Evolutionary conservation across 2,113 vertebrate species (phyloP), one percentile per base, ranked within the genome.

Genomic region (Cephalophus harveyi): DNA sequence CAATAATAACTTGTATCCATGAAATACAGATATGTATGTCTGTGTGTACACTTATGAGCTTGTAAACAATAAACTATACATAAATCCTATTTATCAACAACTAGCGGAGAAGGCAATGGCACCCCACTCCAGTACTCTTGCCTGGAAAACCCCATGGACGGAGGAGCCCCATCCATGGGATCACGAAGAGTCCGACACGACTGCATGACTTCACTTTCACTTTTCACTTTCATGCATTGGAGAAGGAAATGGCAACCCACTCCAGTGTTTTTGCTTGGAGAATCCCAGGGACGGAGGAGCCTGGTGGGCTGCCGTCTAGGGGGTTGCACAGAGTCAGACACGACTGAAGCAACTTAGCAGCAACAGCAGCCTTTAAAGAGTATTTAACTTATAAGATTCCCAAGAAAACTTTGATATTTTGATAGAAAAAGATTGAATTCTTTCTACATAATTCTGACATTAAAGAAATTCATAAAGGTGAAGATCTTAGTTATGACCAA

Each of bases 251-350:
- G 60, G 60, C 13, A 62, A 33, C 60, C 28, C 60, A 16, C 14
- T 62, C 30, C 60, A 62, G 60, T 33, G 60, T 16, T 62, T 0
- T 33, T 33, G 30, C 14, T 28, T 33, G 60, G 28, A 62, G 60
- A 62, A 62, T 15, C 5, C 59, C 12, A 7, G 59, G 59, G 59
- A 30, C 0, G 5, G 0, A 5, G 59, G 12, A 15, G 59, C 59
- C 59, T 62, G 59, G 28, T 62, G 59, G 59, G 59, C 59, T 62
- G 14, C 60, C 14, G 1, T 62, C 60, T 33, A 62, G 16, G 60
- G 30, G 28, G 60, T 33, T 3, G 0, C 30, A 62, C 60, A 62
- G 60, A 33, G 60, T 62, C 14, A 0, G 60, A 62, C 30, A 62
- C 6, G 7, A 62, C 14, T 62, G 60, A 62, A 62, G 60, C 3